phyloP scores from a whole-genome alignment of 2,888 invertebrate genomes.

The Agriopis aurantiaria region DNA sequence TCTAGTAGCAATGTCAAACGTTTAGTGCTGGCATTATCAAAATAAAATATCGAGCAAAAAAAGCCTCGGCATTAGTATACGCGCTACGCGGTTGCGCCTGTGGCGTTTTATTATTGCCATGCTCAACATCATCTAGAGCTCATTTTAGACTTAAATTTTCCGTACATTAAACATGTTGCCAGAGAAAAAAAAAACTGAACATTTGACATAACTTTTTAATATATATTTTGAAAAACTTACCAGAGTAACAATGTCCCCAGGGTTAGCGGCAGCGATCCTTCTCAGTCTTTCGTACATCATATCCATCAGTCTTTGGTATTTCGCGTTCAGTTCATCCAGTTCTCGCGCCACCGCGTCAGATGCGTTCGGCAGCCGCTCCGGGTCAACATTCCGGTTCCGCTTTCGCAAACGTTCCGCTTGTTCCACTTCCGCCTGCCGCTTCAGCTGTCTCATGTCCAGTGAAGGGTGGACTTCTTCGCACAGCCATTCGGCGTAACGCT shows the following conservation, averaged over 20 bases:
- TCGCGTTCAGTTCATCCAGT: constrained; percentile 92
- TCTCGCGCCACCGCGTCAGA: constrained; percentile 92
- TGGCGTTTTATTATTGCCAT: too few species aligned
- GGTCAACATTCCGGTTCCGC: constrained; percentile 61
- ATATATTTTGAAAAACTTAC: constrained; percentile 83
- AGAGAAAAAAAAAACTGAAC: background rate
- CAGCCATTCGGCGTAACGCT: constrained; percentile 93
- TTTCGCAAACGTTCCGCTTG: constrained; percentile 71
- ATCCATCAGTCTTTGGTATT: constrained; percentile 91
- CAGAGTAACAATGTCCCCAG: constrained; percentile 91
- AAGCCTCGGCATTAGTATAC: background rate
- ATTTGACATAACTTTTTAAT: constrained; percentile 19
- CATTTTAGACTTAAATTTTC: too few species aligned
- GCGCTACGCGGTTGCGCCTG: too few species aligned
- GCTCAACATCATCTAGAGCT: background rate
- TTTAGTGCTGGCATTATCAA: constrained; percentile 23
- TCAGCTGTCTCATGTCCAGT: constrained; percentile 87
- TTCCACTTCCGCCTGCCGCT: constrained; percentile 75
- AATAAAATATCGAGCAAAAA: background rate
- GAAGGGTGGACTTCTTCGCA: constrained; percentile 94
- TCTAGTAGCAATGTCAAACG: constrained; percentile 23
- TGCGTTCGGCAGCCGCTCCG: constrained; percentile 77
- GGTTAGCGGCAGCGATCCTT: constrained; percentile 89
- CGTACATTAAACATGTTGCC: background rate
- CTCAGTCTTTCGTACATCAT: constrained; percentile 89